Evolutionary conservation across 2,797 vertebrate genomes (phyloP), one percentile per base, ranked within the genome.

Genomic region (Menidia menidia): DNA sequence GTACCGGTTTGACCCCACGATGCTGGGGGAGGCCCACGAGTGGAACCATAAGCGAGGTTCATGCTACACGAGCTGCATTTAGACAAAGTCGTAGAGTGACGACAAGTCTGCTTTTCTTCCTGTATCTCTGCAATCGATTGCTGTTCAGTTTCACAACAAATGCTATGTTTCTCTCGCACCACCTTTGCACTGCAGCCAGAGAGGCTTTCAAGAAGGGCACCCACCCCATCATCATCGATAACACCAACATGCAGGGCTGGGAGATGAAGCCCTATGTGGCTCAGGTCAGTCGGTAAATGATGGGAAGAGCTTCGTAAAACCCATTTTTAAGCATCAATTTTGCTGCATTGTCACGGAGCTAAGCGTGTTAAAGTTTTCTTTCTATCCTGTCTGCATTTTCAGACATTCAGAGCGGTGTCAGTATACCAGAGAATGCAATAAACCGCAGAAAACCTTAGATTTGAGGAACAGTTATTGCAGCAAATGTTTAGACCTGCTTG

Each of bases 241-340:
- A 99, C 88, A 99, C 98, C 87, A 99, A 99, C 82, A 91, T 96
- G 91, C 96, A 98, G 85, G 92, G 94, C 61, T 99, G 98, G 98
- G 98, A 99, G 92, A 99, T 99, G 98, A 98, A 93, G 89, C 97
- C 98, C 32, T 99, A 99, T 72, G 95, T 98, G 85, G 68, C 73
- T 86, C 92, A 97, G 98, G 98, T 98, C 84, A 94, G 96, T 95
- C 90, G 63, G 18, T 48, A 64, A 7, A 10, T 7, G 35, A 10
- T 39, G 2, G 35, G 10, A 39, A 7, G 10, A 7, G 35, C 35
- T 7, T 2, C 7, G 35, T 7, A 7, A 10, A 39, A 25, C 25
- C 25, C 25, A 25, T 25, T 25, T 25, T 25, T 25, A 25, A 25
- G 25, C 19, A 50, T 50, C 19, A 19, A 19, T 9, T 50, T 64